phyloP scores from a whole-genome alignment of 2,797 vertebrate species.

The Chaetodon trifasciatus region DNA sequence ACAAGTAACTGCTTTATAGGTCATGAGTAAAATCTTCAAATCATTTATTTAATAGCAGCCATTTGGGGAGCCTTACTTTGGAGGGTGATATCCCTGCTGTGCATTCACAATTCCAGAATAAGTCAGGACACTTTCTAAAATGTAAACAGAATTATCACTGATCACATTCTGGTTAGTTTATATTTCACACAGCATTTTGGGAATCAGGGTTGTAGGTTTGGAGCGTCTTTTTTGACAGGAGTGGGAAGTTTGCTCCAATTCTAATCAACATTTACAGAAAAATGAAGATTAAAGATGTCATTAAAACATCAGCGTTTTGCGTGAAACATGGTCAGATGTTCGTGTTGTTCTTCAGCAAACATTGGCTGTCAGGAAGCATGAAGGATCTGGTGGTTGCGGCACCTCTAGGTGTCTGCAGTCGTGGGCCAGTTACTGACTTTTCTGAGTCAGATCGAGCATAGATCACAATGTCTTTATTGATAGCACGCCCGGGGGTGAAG shows the following conservation, averaged over 20 bases:
- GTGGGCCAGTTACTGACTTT: neutral
- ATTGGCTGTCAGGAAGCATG: neutral
- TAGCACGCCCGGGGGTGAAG: neutral
- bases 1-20: neutral
- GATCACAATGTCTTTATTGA: constrained; percentile 1
- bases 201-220: no score
- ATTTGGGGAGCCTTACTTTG: neutral
- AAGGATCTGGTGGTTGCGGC: neutral
- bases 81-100: neutral
- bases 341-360: neutral
- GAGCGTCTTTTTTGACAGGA: no score
- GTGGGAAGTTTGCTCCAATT: neutral
- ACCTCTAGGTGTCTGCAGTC: neutral
- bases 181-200: no score
- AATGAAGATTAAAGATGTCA: neutral
- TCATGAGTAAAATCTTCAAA: neutral
- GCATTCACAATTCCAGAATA: no score
- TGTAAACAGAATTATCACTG: no score
- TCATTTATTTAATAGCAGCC: neutral
- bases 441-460: neutral
- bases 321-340: neutral
- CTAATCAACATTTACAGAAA: neutral
- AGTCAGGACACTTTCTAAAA: no score
- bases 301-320: neutral
- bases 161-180: no score